Base-by-base conservation (phyloP, 2,113 vertebrate genomes). In the Etheostoma spectabile region DNA sequence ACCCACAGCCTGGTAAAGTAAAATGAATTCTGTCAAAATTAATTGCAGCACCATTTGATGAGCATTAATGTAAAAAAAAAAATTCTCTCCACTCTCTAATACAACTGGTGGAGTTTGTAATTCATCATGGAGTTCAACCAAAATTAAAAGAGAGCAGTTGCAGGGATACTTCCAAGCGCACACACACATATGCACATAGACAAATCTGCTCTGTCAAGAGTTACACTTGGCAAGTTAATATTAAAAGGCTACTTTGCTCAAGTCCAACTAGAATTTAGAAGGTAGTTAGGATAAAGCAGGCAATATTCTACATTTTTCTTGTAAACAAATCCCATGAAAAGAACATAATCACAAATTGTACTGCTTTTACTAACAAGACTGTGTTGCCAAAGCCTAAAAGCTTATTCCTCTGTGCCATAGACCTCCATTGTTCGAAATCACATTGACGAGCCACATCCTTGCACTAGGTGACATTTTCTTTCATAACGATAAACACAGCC, bases 11-110 rank as follows among this genome's bases (percentile, higher is more conserved):
- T 53, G 51, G 77, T 77, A 67, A 83, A 86, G 65, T 48, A 78
- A 86, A 90, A 89, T 82, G 33, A 84, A 78, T 67, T 75, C 15
- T 70, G 68, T 80, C 75, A n/a, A 70, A 80, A 85, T 74, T 85
- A 90, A 88, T 80, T 85, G 82, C 77, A 70, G 45, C 80, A 79
- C 81, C 79, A 55, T 75, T 60, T 63, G 61, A 56, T 69, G 80
- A 77, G 80, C 66, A 75, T 82, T 80, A 48, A 77, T 86, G 78
- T 83, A 38, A 81, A 85, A 77, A 8, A 24, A 38, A 45, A 27
- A 59, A 18, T 19, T 7, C 8, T 42, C 33, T 8, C 12, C 3
- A 27, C 38, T 48, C 60, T 71, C 78, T 33, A 55, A 38, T 42
- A 61, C 61, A 74, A 52, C 71, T 77, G 76, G 71, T 79, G 56